phyloP scores from a whole-genome alignment of 2,113 vertebrate species.

The Cariama cristata region DNA sequence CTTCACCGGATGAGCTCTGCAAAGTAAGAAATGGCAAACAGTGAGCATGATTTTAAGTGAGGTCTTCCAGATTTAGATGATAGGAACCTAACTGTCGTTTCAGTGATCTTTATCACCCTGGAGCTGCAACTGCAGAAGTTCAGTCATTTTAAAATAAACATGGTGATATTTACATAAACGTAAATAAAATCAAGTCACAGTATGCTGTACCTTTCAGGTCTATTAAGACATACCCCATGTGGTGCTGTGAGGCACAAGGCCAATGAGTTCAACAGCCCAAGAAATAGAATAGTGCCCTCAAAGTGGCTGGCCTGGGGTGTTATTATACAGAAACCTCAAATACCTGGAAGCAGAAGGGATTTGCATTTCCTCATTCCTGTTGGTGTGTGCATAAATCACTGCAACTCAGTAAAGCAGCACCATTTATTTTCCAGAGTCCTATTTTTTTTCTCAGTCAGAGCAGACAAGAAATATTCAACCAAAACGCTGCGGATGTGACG shows the following conservation, averaged over 20 bases:
- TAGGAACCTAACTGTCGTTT: not conserved
- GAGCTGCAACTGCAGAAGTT: not conserved
- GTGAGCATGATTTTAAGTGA: not conserved
- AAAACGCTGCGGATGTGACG: not conserved
- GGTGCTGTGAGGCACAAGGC: not conserved
- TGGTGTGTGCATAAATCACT: not conserved
- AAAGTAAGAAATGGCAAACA: not conserved
- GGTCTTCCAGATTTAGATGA: not conserved
- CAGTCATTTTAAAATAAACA: conserved; percentile 13
- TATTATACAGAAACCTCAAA: not conserved
- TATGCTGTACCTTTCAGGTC: not conserved
- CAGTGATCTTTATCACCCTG: not conserved
- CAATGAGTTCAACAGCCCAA: conserved; percentile 31
- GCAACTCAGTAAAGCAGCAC: not conserved
- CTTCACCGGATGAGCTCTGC: not conserved
- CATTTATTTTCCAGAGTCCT: not conserved
- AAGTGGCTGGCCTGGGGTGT: not conserved
- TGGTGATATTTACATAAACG: conserved; percentile 2
- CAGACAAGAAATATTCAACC: not conserved
- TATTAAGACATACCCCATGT: not conserved
- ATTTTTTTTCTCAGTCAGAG: not conserved
- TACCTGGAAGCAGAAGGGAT: not conserved
- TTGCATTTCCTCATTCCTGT: not conserved
- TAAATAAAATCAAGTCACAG: conserved; percentile 45
- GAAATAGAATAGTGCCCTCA: not conserved